Base-by-base conservation (phyloP, 2,888 invertebrate genomes). In the Scaptomyza reducta region DNA sequence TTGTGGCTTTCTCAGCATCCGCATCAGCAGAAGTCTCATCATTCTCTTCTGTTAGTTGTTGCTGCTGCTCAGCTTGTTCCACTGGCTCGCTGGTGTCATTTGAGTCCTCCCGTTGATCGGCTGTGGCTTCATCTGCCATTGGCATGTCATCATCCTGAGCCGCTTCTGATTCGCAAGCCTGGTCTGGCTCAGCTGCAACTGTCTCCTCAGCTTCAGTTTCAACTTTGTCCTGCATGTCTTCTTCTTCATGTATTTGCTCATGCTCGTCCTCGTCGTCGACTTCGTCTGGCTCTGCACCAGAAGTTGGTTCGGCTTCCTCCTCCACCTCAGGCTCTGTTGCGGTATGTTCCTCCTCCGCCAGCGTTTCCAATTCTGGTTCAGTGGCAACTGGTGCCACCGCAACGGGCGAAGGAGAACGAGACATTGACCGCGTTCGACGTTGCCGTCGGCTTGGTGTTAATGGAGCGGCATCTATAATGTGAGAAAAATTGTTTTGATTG, bases 371-470 rank as follows among this genome's bases (percentile, higher is more conserved):
- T 1, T 74, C 60, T 4, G 89, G 84, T 53, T 91, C 90, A 33
- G 77, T 53, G 5, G 77, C 78, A 42, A 88, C 87, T 4, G 90
- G 83, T 0, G 87, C 89, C 10, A 88, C 79, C 11, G 90, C 83
- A 3, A 91, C 87, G 14, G 91, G 91, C 27, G 91, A 90, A 1
- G 91, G 90, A 5, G 91, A 91, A 31, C 87, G 89, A 5, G 91
- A 91, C 89, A 90, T 91, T 6, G 91, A 91, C 18, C 91, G 89
- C 2, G 91, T 91, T 38, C 91, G 87, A 22, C 90, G 88, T 58
- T 89, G 89, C 41, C 90, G 84, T 40, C 91, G 87, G 18, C 90
- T 87, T 33, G 91, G 91, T 35, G 91, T 91, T 51, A 86, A 70
- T 35, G 90, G 88, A 7, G 85, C 77, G 45, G 77, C 88, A 61